phyloP scores from a whole-genome alignment of 1,140 invertebrate genomes.

The Saccostrea glomerata region DNA sequence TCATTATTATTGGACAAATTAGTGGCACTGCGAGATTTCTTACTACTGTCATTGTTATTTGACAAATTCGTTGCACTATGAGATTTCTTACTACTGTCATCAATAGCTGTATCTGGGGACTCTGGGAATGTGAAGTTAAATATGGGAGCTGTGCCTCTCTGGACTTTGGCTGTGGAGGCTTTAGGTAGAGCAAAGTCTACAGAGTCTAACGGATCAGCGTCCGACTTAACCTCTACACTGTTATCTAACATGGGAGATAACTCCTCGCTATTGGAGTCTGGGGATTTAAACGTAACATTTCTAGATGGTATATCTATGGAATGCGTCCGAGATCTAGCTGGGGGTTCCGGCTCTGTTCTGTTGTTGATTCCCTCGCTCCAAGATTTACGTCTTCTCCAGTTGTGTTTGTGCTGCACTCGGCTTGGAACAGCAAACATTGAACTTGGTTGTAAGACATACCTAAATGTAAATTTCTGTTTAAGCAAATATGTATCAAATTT shows the following conservation, averaged over 20 bases:
- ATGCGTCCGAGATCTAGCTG: background rate
- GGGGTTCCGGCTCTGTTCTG: background rate
- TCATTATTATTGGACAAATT: slow-evolving; percentile 1
- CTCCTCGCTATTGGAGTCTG: background rate
- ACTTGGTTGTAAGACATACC: slow-evolving; percentile 74
- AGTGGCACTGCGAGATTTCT: background rate
- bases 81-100: background rate
- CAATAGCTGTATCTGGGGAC: background rate
- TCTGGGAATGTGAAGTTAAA: slow-evolving; percentile 11
- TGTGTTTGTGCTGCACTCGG: slow-evolving; percentile 49
- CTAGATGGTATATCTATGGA: background rate
- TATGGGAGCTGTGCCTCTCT: background rate
- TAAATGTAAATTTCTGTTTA: slow-evolving; percentile 44
- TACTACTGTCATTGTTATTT: background rate
- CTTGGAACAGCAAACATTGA: slow-evolving; percentile 72
- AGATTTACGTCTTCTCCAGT: slow-evolving; percentile 27
- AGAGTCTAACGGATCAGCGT: background rate
- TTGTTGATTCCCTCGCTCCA: slow-evolving; percentile 40
- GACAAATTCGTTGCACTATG: background rate
- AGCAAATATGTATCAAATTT: background rate
- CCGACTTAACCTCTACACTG: background rate
- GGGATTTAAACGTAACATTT: background rate
- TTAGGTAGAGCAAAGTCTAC: background rate
- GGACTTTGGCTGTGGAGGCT: background rate
- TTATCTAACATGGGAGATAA: background rate